Base-by-base conservation (phyloP, 1,140 invertebrate genomes). In the Dreissena polymorpha region DNA sequence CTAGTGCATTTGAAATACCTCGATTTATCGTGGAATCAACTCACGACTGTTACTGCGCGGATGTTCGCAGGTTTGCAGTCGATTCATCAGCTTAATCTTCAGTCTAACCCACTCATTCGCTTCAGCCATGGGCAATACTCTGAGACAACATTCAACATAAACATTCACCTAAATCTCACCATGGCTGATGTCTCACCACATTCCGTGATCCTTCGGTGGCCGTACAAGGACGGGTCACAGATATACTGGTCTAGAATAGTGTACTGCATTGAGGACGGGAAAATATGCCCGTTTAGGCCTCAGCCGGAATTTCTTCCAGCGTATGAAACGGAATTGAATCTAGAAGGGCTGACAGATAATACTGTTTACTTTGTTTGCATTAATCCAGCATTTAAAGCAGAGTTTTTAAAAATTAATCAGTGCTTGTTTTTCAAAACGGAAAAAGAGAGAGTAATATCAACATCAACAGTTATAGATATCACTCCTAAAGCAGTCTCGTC, bases 301-400 rank as follows among this genome's bases (percentile, higher is more conserved):
- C 74, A 83, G 50, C 63, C 74, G 23, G 69, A 83, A 25, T 83
- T 77, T 53, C 67, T 86, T 1, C 68, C 85, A 7, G 79, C 80
- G 10, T 86, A 83, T 50, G 57, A 75, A 71, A 73, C 55, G 8
- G 75, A 78, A 21, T 18, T 79, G n/a, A 64, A 50, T 16, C 39
- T 86, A 3, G 23, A 68, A 27, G 69, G 73, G 39, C 65, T 86
- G 23, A 27, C 29, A 0, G n/a, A 75, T 39, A 21, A 27, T 14
- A 83, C 85, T 57, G n/a, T 55, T 16, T 86, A 86, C 60, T 86
- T 83, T 63, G 29, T 86, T 21, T 86, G 85, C 70, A 51, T 86
- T 29, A 86, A 83, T 65, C 85, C 85, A 50, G 70, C 72, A 29
- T 86, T 86, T 63, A 50, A 63, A 18, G 73, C 70, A 3, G 64